These are phyloP conservation scores for Ceramica pisi DNA, from an alignment of 2,888 invertebrate genomes.

Conservation along the genomic window DNA sequence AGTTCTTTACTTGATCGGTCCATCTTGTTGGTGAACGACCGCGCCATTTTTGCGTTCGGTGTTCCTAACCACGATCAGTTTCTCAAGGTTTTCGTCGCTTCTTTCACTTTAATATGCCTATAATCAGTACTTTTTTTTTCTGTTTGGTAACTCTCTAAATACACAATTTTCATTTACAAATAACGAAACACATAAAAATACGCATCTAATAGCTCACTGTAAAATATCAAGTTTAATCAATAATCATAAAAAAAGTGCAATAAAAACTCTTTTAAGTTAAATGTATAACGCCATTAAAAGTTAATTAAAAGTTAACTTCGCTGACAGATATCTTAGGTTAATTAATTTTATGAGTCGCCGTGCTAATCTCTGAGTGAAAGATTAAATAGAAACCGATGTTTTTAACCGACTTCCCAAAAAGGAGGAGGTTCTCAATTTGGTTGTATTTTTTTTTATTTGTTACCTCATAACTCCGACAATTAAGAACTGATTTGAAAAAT, in stretches of 20 bases:
- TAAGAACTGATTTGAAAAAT: too few species aligned
- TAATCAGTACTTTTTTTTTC: too few species aligned
- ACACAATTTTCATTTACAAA: not conserved
- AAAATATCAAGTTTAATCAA: constrained; percentile 36
- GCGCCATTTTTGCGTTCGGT: too few species aligned
- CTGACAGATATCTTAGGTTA: constrained; percentile 45
- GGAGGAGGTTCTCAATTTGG: too few species aligned
- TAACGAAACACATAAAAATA: not conserved
- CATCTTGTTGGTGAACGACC: too few species aligned
- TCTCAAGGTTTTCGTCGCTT: too few species aligned
- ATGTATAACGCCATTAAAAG: constrained; percentile 41
- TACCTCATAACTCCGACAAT: too few species aligned
- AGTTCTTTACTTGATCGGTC: too few species aligned
- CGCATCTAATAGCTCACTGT: not conserved
- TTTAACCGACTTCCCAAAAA: too few species aligned
- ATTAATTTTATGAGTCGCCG: constrained; percentile 50
- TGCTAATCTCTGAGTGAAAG: constrained; percentile 21
- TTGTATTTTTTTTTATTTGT: too few species aligned
- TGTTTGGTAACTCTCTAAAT: not conserved
- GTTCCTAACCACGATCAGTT: too few species aligned
- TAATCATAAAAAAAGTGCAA: constrained; percentile 44
- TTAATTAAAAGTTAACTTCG: constrained; percentile 52
- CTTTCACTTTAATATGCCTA: too few species aligned
- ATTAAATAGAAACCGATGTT: constrained; percentile 6
- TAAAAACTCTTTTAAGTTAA: constrained; percentile 51